Conservation (phyloP, 2,113 vertebrate species). For the Laterallus jamaicensis region DNA sequence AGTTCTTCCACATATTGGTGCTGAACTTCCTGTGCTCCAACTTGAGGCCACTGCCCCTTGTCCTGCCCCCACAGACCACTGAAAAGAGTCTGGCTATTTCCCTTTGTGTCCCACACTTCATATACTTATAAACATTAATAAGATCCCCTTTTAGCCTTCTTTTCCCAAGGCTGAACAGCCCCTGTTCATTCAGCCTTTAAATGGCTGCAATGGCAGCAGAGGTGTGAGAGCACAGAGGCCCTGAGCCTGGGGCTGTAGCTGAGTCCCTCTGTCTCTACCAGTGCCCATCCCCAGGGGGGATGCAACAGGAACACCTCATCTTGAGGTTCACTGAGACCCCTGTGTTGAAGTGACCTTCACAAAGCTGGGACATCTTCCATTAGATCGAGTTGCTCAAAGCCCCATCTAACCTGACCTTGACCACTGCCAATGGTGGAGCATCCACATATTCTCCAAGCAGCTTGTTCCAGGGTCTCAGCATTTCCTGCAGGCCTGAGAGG, state of each 20-base stretch:
- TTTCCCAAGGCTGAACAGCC: too few relatives aligned
- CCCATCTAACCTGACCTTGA: neutral
- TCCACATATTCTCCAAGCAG: neutral
- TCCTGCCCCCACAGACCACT: too few relatives aligned
- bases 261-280: neutral
- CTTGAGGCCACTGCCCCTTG: too few relatives aligned
- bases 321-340: fast-evolving
- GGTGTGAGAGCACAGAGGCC: neutral
- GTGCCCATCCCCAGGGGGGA: neutral
- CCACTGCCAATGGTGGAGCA: neutral
- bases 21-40: too few relatives aligned
- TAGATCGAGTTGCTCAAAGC: neutral
- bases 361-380: neutral
- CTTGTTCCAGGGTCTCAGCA: neutral
- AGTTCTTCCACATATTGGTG: too few relatives aligned
- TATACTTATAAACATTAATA: too few relatives aligned
- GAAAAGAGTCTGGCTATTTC: too few relatives aligned
- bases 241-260: neutral
- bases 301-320: neutral
- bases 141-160: too few relatives aligned
- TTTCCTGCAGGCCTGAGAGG: neutral
- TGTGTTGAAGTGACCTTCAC: neutral
- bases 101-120: too few relatives aligned
- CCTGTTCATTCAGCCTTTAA: too few relatives aligned
- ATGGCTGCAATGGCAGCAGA: neutral